Evolutionary conservation across 2,888 invertebrate genomes (phyloP), one percentile per base, ranked within the genome.

Genomic region (Automeris io): DNA sequence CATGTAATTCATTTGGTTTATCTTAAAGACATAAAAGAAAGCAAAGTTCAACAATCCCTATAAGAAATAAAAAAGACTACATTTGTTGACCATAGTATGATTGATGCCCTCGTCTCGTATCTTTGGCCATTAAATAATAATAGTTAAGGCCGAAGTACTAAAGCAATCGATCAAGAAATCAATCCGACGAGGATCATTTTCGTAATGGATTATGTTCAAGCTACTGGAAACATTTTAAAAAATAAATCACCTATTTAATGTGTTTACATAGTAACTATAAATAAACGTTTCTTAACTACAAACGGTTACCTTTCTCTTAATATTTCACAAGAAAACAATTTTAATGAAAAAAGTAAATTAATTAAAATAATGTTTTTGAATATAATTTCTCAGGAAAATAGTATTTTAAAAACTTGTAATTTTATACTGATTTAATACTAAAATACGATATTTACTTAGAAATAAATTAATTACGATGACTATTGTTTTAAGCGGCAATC

Each of bases 141-240:
- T 82, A 82, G 80, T 79, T 79, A 74, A 75, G 67, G 67, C 48
- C 65, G 65, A 68, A 69, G 69, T 61, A 59, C 59, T 63, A 51
- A 61, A 69, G 53, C 70, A 70, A 82, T 85, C 83, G 73, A 83
- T 85, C 83, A 83, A 79, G 66, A 79, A 81, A 83, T 83, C 82
- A 83, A 80, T 79, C 70, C 66, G 64, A 53, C 60, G 62, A 65
- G 70, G 64, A 70, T 70, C 69, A 63, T 68, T 78, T 65, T 70
- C 52, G 60, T 78, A 78, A 79, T 76, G 76, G 79, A 80, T 80
- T 71, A 69, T 51, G 67, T 73, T 70, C 57, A 70, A 70, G 80
- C 79, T 79, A 78, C 80, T 71, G 79, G 70, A 75, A 74, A 70
- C 62, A 51, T 63, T 57, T 53, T 61, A 59, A 51, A 54, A 57